These are phyloP conservation scores for Byasa hedistus DNA, from an alignment of 2,888 invertebrate species.

Conservation along the genomic window DNA sequence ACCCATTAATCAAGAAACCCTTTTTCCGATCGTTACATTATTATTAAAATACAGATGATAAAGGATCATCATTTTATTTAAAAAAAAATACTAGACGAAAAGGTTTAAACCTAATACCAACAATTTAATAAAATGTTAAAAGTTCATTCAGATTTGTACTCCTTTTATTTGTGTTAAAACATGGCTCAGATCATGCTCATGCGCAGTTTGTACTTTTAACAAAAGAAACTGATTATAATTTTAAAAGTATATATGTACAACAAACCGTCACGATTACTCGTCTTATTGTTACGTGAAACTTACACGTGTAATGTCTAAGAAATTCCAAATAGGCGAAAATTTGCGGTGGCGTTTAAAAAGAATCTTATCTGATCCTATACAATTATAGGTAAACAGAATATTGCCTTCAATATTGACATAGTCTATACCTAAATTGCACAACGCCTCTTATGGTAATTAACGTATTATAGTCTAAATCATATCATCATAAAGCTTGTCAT, in stretches of 20 bases:
- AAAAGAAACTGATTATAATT: neutral
- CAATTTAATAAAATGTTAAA: too few species aligned
- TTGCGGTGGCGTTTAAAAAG: neutral
- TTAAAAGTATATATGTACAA: neutral
- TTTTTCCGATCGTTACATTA: too few species aligned
- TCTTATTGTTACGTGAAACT: neutral
- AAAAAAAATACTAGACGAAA: too few species aligned
- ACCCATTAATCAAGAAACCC: too few species aligned
- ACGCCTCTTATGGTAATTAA: too few species aligned
- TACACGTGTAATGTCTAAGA: neutral
- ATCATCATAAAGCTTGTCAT: neutral
- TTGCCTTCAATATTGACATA: neutral
- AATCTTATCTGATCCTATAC: neutral
- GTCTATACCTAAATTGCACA: too few species aligned
- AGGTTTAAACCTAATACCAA: too few species aligned
- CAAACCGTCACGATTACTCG: neutral
- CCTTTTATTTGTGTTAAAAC: neutral
- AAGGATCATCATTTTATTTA: too few species aligned
- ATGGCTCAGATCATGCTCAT: neutral
- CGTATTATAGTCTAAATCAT: neutral
- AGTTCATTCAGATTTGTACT: too few species aligned
- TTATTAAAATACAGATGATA: too few species aligned
- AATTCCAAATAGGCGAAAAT: neutral
- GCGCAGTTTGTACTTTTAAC: neutral
- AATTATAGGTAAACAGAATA: neutral